A percentile compares a stretch with the other conserved stretches of the same genome.
phyloP scores from a whole-genome alignment of 2,888 invertebrate genomes.

The Blera fallax region DNA sequence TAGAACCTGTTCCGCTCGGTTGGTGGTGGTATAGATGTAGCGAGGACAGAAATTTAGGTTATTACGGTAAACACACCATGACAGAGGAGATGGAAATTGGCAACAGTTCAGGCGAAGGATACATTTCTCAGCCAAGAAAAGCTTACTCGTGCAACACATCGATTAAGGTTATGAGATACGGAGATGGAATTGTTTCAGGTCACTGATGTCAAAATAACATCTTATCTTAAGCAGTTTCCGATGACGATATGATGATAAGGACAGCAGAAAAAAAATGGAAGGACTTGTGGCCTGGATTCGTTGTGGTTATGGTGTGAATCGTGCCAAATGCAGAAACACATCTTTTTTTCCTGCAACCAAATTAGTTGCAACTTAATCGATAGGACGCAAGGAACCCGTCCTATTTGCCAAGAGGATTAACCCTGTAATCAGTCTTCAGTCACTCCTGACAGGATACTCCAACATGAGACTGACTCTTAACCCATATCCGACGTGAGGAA shows the following conservation, averaged over 20 bases:
- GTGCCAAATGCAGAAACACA: not conserved
- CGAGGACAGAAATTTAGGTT: slow-evolving; percentile 45
- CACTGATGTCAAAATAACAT: slow-evolving; percentile 23
- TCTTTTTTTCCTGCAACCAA: not conserved
- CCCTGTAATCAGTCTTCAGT: slow-evolving; percentile 51
- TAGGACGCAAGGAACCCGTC: not conserved
- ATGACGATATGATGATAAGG: slow-evolving; percentile 8
- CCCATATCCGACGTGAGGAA: not conserved
- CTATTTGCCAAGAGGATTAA: slow-evolving; percentile 10
- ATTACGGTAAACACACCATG: not conserved
- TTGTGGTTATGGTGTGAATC: not conserved
- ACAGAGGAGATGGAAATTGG: slow-evolving; percentile 38
- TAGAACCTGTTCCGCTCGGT: slow-evolving; percentile 6
- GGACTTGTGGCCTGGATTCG: not conserved
- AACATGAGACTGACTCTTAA: slow-evolving; percentile 10
- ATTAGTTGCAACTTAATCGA: not conserved
- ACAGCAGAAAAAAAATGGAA: not conserved
- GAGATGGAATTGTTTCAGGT: slow-evolving; percentile 19
- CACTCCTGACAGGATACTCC: slow-evolving; percentile 5
- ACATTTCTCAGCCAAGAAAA: slow-evolving; percentile 17
- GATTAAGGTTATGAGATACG: slow-evolving; percentile 55
- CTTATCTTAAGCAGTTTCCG: not conserved
- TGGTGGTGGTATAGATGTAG: not conserved
- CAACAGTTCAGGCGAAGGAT: slow-evolving; percentile 28
- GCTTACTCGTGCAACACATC: slow-evolving; percentile 7